Evolutionary conservation across 2,797 vertebrate species (phyloP), one percentile per base, ranked within the genome.

Genomic region (Crenichthys baileyi): DNA sequence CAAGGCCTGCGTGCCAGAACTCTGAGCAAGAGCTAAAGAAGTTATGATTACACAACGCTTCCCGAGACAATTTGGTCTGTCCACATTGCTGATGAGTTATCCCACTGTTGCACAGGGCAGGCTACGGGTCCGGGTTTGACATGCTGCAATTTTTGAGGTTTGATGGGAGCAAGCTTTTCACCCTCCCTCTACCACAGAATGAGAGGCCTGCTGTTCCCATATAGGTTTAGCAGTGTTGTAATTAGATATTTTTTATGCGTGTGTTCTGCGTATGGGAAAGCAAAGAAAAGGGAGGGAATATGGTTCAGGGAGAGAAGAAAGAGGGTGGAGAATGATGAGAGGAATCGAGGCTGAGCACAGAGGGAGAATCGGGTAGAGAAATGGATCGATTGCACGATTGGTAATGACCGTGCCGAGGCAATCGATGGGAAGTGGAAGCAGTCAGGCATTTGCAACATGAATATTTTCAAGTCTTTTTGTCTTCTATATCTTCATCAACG

Each of bases 141-240:
- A 87, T 82, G 88, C 90, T 94, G 92, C 92, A 95, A 95, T 96
- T 95, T 95, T 94, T 46, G 95, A 95, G 94, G 94, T 93, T 94
- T 92, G 86, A 91, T 90, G 92, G 91, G 90, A 90, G 89, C 90
- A 90, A 94, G 91, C 82, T 80, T 91, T 94, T 92, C 92, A 90
- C 84, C 89, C 85, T 91, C 91, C 90, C 90, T 93, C 83, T 86
- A 83, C 90, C 91, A 79, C 91, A 86, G 91, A 94, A 95, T 94
- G 92, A 93, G 91, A 95, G 93, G 87, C 90, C 91, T 93, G 87
- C 91, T 88, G 82, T 90, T 91, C 90, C 87, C 89, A 85, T 95
- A 88, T 93, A 93, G 89, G 82, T 88, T 92, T 93, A 81, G 92
- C 92, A 91, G 92, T 91, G 89, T 92, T 90, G 93, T 95, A 95